These are phyloP conservation scores for Agrotis segetum DNA, from an alignment of 2,888 invertebrate genomes.

Conservation along the genomic window DNA sequence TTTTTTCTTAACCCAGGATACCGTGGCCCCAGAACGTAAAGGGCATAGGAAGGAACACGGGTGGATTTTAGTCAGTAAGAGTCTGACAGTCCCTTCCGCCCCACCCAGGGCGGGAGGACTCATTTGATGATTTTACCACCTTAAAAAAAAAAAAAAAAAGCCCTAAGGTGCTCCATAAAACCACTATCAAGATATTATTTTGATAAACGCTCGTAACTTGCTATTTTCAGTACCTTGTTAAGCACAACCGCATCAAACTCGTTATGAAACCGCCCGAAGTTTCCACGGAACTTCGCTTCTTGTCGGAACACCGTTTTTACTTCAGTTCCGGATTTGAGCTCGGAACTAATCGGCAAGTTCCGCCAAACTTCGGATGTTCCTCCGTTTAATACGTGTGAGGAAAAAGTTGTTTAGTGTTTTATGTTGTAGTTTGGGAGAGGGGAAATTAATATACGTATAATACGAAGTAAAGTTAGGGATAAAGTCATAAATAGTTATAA, in stretches of 20 bases:
- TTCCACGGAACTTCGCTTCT: constrained; percentile 55
- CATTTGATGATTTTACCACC: no score
- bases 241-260: constrained; percentile 53
- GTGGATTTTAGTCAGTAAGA: no score
- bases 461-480: constrained; percentile 4
- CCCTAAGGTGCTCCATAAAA: background rate
- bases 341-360: constrained; percentile 73
- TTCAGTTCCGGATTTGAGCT: constrained; percentile 65
- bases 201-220: constrained; percentile 3
- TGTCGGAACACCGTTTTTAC: constrained; percentile 68
- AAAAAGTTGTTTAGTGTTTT: constrained; percentile 49
- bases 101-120: no score
- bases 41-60: no score
- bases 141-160: no score
- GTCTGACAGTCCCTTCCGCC: no score
- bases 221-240: constrained; percentile 42
- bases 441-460: constrained; percentile 33
- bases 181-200: constrained; percentile 1
- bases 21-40: no score
- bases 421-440: constrained; percentile 23
- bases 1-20: no score
- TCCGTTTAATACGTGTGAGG: constrained; percentile 47
- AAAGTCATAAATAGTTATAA: background rate
- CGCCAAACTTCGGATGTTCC: constrained; percentile 60
- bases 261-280: constrained; percentile 59